Conservation (phyloP, 2,888 invertebrate species). For the Eristalis arbustorum region DNA sequence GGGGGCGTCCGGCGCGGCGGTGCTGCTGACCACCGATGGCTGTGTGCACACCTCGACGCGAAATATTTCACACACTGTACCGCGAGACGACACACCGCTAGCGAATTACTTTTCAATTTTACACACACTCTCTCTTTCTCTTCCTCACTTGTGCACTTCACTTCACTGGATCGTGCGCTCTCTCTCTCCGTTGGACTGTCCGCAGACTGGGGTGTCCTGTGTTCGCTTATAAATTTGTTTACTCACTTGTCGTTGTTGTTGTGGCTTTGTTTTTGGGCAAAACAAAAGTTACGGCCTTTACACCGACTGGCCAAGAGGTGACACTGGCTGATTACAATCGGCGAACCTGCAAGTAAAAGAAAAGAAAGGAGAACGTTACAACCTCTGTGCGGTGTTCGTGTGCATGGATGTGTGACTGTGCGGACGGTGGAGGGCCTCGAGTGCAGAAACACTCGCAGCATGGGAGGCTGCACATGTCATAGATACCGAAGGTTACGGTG, state of each 20-base stretch:
- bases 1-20: constrained; percentile 6
- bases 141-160: not conserved
- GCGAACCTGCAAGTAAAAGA: constrained; percentile 46
- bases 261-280: constrained; percentile 45
- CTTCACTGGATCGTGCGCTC: not conserved
- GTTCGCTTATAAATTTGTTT: constrained; percentile 4
- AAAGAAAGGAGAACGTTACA: constrained; percentile 36
- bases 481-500: constrained; percentile 30
- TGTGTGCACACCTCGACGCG: constrained; percentile 3
- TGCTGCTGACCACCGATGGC: constrained; percentile 20
- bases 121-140: too few relatives aligned
- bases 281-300: constrained; percentile 37
- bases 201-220: not conserved
- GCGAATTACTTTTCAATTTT: constrained; percentile 64
- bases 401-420: constrained; percentile 9
- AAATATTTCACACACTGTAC: constrained; percentile 28
- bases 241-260: constrained; percentile 9
- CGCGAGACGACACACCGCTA: constrained; percentile 42
- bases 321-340: constrained; percentile 40
- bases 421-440: not conserved
- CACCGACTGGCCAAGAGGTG: constrained; percentile 56
- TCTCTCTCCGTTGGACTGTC: constrained; percentile 12
- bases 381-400: not conserved
- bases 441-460: not conserved
- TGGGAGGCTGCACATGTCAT: not conserved